Evolutionary conservation across 2,797 vertebrate species (phyloP).

Genomic region (Pyrocephalus nanus): DNA sequence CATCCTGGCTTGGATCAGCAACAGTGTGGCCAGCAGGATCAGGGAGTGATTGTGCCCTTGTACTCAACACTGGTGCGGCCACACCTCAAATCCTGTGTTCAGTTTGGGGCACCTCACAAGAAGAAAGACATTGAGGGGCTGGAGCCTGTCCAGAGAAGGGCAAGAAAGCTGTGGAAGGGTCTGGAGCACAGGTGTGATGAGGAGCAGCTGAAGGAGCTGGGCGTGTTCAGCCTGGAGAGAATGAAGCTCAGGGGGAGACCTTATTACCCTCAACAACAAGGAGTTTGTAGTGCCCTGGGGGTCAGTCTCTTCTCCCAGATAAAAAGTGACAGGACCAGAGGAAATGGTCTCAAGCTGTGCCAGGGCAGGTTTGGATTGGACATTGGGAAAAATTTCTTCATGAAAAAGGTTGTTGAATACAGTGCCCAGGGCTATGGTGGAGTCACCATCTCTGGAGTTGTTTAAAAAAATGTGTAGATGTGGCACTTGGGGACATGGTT

Average conservation of each 20-base stretch:
- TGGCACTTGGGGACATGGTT: background rate
- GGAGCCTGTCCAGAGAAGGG: background rate
- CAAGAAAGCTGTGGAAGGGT: background rate
- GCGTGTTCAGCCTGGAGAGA: background rate
- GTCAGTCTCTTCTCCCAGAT: accelerated
- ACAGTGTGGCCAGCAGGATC: background rate
- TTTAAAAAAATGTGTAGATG: background rate
- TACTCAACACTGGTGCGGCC: accelerated
- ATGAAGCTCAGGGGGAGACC: background rate
- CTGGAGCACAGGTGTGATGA: background rate
- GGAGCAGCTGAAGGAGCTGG: background rate
- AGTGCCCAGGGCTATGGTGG: background rate
- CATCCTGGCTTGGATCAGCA: background rate
- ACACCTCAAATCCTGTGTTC: accelerated
- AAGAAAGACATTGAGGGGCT: no score
- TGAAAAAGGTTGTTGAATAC: background rate
- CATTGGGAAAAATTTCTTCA: background rate
- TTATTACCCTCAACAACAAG: accelerated
- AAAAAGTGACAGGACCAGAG: background rate
- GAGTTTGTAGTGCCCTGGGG: background rate
- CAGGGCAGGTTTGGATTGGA: background rate
- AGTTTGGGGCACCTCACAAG: background rate
- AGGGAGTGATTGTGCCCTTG: accelerated
- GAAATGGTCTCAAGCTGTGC: background rate
- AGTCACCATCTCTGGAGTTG: background rate